Percentiles rank a stretch among this genome's conserved stretches.
Evolutionary conservation across 2,888 invertebrate genomes (phyloP).

Genomic region (Flexamia atlantica): DNA sequence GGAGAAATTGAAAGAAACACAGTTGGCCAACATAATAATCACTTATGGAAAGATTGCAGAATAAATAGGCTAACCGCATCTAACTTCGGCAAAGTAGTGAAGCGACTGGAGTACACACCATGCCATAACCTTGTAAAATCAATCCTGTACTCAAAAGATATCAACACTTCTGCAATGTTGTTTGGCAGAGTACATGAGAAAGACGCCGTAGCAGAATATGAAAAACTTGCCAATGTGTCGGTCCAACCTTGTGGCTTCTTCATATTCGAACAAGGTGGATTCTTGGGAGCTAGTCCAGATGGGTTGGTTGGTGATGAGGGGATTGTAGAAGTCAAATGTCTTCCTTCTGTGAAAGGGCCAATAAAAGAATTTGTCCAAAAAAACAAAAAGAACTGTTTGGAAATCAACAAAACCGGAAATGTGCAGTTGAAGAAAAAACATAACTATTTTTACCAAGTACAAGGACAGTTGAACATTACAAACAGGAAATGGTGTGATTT

Average conservation of each 20-base stretch:
- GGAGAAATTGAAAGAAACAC: not conserved
- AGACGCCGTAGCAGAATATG: not conserved
- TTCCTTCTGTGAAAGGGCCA: not conserved
- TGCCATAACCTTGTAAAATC: constrained; percentile 57
- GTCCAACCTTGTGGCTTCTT: constrained; percentile 60
- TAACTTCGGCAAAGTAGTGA: constrained; percentile 57
- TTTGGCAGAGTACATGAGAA: constrained; percentile 56
- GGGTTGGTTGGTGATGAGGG: constrained; percentile 54
- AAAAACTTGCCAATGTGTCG: constrained; percentile 9
- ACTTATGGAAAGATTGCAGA: constrained; percentile 19
- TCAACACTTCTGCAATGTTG: not conserved
- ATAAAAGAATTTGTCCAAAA: not conserved
- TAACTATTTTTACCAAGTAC: constrained; percentile 65
- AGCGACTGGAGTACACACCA: constrained; percentile 30
- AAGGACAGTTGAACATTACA: constrained; percentile 65
- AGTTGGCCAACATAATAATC: constrained; percentile 25
- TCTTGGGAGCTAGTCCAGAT: constrained; percentile 62
- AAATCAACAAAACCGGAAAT: not conserved
- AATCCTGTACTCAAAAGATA: not conserved
- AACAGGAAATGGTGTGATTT: constrained; percentile 64
- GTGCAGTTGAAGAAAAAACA: constrained; percentile 64
- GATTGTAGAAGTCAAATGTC: constrained; percentile 45
- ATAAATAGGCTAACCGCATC: constrained; percentile 50
- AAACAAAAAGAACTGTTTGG: not conserved
- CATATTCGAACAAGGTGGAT: constrained; percentile 47